Evolutionary conservation across 2,888 invertebrate genomes (phyloP).

Genomic region (Yponomeuta malinellus): DNA sequence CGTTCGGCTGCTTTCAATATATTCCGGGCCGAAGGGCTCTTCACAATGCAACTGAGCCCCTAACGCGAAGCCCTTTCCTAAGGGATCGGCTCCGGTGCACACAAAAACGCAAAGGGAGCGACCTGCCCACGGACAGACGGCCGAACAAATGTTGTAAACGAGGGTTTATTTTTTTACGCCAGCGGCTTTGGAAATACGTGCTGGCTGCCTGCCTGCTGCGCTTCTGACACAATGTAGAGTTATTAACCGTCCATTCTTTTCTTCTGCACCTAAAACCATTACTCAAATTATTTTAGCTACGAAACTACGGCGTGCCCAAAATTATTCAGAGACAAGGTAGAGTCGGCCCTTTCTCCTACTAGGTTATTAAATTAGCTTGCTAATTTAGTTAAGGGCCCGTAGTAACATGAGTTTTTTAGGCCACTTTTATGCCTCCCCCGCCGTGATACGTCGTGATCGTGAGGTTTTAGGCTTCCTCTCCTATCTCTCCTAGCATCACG

Average conservation of each 20-base stretch:
- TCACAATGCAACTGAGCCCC: constrained; percentile 28
- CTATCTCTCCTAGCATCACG: too few relatives aligned
- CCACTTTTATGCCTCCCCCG: too few relatives aligned
- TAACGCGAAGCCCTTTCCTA: constrained; percentile 36
- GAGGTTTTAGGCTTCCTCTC: too few relatives aligned
- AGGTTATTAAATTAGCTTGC: too few relatives aligned
- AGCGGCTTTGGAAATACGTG: background rate
- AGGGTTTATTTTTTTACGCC: constrained; percentile 51
- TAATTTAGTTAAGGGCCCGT: too few relatives aligned
- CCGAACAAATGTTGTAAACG: constrained; percentile 17
- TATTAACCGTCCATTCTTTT: background rate
- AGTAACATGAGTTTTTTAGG: too few relatives aligned
- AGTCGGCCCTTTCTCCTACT: too few relatives aligned
- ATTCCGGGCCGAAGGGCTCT: constrained; percentile 14
- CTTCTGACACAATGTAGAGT: background rate
- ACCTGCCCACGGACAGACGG: constrained; percentile 28
- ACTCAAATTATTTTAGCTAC: background rate
- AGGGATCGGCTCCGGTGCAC: constrained; percentile 34
- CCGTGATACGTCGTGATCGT: too few relatives aligned
- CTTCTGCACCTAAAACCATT: background rate
- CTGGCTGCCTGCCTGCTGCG: constrained; percentile 30
- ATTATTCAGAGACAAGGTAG: background rate
- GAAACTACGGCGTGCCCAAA: background rate
- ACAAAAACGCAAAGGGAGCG: constrained; percentile 51
- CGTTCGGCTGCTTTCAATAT: constrained; percentile 21